phyloP scores from a whole-genome alignment of 2,888 invertebrate species.

The Eilema sororculum region DNA sequence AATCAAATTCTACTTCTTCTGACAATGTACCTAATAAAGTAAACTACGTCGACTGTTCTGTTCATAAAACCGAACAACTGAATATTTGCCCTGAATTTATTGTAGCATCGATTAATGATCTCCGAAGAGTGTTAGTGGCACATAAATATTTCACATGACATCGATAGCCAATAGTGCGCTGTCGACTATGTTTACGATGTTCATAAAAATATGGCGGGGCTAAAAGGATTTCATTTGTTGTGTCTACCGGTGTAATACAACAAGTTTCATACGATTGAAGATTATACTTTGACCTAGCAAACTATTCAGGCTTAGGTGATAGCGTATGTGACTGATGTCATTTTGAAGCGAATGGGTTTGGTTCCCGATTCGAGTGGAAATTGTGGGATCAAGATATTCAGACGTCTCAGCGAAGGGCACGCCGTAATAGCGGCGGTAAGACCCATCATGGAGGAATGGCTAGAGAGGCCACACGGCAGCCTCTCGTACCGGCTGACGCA shows the following conservation, averaged over 20 bases:
- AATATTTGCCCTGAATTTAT: slow-evolving; percentile 37
- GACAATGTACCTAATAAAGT: not conserved
- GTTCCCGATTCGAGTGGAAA: too few relatives aligned
- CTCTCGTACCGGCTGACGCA: too few relatives aligned
- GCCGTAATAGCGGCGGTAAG: too few relatives aligned
- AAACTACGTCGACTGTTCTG: not conserved
- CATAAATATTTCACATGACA: slow-evolving; percentile 76
- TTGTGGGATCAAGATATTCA: too few relatives aligned
- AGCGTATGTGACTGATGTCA: not conserved
- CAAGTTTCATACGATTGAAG: not conserved
- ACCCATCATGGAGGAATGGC: too few relatives aligned
- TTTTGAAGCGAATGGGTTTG: too few relatives aligned
- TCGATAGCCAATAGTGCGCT: slow-evolving; percentile 76
- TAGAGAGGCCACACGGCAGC: too few relatives aligned
- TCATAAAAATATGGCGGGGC: slow-evolving; percentile 69
- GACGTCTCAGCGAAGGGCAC: too few relatives aligned
- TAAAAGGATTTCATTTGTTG: slow-evolving; percentile 61
- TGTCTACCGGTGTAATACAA: slow-evolving; percentile 35
- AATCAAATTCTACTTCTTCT: not conserved
- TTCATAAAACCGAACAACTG: slow-evolving; percentile 23
- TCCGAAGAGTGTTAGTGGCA: slow-evolving; percentile 67
- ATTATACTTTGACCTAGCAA: not conserved
- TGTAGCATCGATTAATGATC: slow-evolving; percentile 65
- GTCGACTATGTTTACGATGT: slow-evolving; percentile 71
- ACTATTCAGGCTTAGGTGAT: not conserved